Base-by-base conservation (phyloP, 1,140 invertebrate genomes). In the Monomorium pharaonis region DNA sequence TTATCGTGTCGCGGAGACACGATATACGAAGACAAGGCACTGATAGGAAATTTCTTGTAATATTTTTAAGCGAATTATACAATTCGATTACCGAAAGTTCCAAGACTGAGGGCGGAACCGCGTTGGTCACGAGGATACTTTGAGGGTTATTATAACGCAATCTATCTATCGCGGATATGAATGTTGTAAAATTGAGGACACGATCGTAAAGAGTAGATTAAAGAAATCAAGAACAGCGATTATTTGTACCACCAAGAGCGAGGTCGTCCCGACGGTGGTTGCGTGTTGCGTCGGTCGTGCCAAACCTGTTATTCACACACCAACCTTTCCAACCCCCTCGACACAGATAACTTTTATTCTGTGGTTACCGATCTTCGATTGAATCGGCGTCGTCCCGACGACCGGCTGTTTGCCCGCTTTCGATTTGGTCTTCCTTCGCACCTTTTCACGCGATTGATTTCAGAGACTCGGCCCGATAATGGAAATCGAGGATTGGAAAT, bases 201-300 rank as follows among this genome's bases (percentile, higher is more conserved):
- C 14, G 78, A 60, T 47, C 37, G 24, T 58, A 24, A 30, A 60
- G 27, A 33, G 42, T 16, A 60, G 33, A 58, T 77, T 81, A 54
- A 86, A 65, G 44, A 63, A 67, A 58, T 24, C n/a, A n/a, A 37
- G 81, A 62, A 60, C 47, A 56, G 18, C 33, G 92, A 90, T 94
- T 92, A 93, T 94, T 94, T 94, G 94, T 94, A 94, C 94, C 93
- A 94, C 86, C 92, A 92, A 93, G 93, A 86, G 93, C 93, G 93
- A 93, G 92, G 91, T 94, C 92, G 92, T 91, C 89, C 88, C 88
- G 86, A 86, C 89, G 86, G 76, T 81, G 93, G 85, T 95, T 94
- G 94, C 94, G 93, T 94, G 63, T 67, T 67, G 94, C 93, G 87
- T 80, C 92, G 89, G 84, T 89, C 88, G 87, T 90, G 91, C 92